Percentiles rank a stretch among this genome's conserved stretches.
Conservation (phyloP, 1,140 invertebrate species). For the Aradophagus sp. region DNA sequence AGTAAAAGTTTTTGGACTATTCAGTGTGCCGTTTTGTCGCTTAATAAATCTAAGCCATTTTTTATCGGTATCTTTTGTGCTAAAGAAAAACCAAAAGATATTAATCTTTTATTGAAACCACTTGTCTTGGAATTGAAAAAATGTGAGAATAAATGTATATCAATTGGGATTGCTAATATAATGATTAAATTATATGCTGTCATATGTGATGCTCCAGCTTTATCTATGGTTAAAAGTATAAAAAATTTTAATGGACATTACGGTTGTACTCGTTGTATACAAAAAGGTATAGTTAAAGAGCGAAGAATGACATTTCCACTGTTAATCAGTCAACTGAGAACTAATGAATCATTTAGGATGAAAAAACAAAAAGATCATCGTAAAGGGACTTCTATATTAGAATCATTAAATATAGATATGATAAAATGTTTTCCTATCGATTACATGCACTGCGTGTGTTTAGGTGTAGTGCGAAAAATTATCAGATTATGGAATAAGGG, state of each 20-base stretch:
- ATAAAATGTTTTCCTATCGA: conserved; percentile 3
- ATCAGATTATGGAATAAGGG: conserved; percentile 6
- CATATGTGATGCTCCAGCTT: conserved; percentile 10
- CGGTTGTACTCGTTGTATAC: conserved; percentile 1
- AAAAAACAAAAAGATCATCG: conserved; percentile 1
- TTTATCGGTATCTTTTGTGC: conserved; percentile 8
- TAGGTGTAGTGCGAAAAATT: conserved; percentile 6
- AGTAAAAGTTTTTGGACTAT: conserved; percentile 1
- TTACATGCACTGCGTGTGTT: conserved; percentile 5
- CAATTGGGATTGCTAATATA: neutral
- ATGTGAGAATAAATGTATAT: conserved; percentile 2
- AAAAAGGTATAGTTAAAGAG: conserved; percentile 2
- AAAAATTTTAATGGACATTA: neutral
- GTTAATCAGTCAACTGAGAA: neutral
- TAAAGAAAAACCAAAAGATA: neutral
- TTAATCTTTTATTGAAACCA: neutral
- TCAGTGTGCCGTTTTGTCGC: neutral
- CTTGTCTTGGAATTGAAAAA: conserved; percentile 1
- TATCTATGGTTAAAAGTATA: conserved; percentile 1
- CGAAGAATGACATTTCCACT: conserved; percentile 9
- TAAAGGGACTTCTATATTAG: neutral
- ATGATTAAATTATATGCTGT: conserved; percentile 1
- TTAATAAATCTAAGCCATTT: neutral
- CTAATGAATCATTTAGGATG: neutral
- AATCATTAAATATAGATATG: conserved; percentile 7